Evolutionary conservation across 1,140 invertebrate genomes (phyloP), one percentile per base, ranked within the genome.

Genomic region (Dreissena rostriformis): DNA sequence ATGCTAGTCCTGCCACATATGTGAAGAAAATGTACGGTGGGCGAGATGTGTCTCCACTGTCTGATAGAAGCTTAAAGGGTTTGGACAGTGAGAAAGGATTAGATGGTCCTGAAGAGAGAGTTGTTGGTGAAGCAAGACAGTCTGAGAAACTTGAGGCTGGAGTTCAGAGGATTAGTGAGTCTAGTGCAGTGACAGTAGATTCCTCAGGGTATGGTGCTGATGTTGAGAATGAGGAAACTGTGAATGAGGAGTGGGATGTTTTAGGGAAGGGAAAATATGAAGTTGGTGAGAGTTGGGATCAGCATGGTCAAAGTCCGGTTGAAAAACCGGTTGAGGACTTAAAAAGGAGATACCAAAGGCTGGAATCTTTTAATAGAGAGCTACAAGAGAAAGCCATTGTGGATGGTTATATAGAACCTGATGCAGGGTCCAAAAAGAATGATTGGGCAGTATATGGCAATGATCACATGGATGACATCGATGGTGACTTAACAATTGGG

Each of bases 1-100:
- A 89, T 24, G 26, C 67, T n/a, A 88, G 84, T 53, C 85, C 88
- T 19, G 82, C 82, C 8, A 39, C 26, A 0, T 87, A 86, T 73
- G 72, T 88, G 4, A 72, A 82, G 19, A 61, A 49, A 71, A 61
- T 61, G 57, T 71, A 39, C n/a, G 39, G 49, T 5, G 49, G 68
- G 11, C n/a, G 10, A 11, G 49, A 71, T 4, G 29, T 12, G 49
- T 71, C 68, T 1, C 68, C 68, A 39, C 11, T 29, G 28, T 71
- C 68, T 22, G 24, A 68, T 5, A 68, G 26, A 68, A 68, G 15
- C 17, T 68, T 28, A 8, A 1, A 17, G 39, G 61, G 73, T 75
- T 28, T 57, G 24, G 55, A 75, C 6, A 8, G 53, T 24, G 39
- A 11, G 53, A 29, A 51, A 61, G 28, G 14, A 55, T 15, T 7